Evolutionary conservation across 2,797 vertebrate genomes (phyloP).

Genomic region (Eulemur mongoz): DNA sequence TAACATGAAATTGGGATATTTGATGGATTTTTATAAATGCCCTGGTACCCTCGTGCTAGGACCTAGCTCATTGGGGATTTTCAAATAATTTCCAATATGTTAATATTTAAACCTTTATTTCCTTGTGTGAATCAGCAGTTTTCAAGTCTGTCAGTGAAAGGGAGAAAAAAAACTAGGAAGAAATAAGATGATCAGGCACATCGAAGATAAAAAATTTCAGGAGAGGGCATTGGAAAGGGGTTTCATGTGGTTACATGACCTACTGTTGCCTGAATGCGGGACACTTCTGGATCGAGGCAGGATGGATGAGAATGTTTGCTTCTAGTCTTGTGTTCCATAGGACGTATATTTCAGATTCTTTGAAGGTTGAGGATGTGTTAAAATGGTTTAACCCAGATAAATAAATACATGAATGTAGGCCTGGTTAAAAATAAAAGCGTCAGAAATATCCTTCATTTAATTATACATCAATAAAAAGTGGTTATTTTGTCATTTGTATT

Average conservation of each 20-base stretch:
- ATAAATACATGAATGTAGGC: neutral
- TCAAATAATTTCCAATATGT: conserved; percentile 8
- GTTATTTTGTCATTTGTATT: conserved; percentile 49
- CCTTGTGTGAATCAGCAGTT: conserved; percentile 26
- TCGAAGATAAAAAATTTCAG: conserved; percentile 35
- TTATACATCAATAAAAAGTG: neutral
- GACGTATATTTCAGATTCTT: conserved; percentile 6
- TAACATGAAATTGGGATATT: conserved; percentile 19
- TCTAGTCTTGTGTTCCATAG: neutral
- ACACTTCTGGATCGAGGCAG: neutral
- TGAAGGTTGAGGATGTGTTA: neutral
- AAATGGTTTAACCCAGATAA: conserved; percentile 20
- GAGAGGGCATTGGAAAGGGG: neutral
- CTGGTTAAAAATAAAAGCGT: neutral
- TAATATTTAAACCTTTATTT: conserved; percentile 46
- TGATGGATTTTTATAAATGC: conserved; percentile 41
- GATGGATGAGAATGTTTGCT: neutral
- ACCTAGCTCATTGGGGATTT: neutral
- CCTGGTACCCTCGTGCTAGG: neutral
- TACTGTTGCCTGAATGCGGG: neutral
- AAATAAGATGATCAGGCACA: neutral
- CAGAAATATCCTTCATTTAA: neutral
- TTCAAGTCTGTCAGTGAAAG: neutral
- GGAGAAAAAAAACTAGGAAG: neutral
- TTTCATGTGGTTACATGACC: conserved; percentile 31